Evolutionary conservation across 2,113 vertebrate species (phyloP), one percentile per base, ranked within the genome.

Genomic region (Calonectris borealis): DNA sequence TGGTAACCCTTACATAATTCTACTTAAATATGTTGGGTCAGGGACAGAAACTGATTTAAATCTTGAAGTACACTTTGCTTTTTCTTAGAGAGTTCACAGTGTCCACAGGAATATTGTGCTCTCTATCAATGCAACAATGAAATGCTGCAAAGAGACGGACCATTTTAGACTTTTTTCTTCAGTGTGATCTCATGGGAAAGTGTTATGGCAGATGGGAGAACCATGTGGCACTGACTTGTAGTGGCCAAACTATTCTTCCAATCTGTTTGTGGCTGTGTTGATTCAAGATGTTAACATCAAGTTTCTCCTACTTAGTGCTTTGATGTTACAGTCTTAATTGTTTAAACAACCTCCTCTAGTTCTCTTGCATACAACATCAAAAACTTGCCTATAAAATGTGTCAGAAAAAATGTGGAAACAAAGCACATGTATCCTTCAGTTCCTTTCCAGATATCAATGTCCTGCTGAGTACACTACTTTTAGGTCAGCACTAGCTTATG

Each of bases 151-250:
- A 62, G 69, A 58, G 32, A 65, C 44, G 44, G 62, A 76, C 51
- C 72, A 91, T 96, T 97, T 97, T 95, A 84, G 96, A 73, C 29
- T 65, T 90, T 92, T 88, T 71, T 96, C 71, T 93, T 89, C 58
- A 86, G 48, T 76, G 36, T 94, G 86, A 96, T 97, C 84, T 94
- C 62, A 57, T 42, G 42, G 61, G 70, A 91, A 94, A 97, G 52
- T 83, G 36, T 81, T 90, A 86, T 42, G 60, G 72, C 65, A 90
- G 69, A 77, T 88, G 83, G 34, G 48, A 96, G 80, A 88, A 34
- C 16, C 8, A 2, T 48, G 55, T 75, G 44, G 18, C 36, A 82
- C 32, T 64, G 32, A 34, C 32, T 31, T 40, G 18, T 27, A 61
- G 11, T 26, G 10, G 9, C 1, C 34, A 80, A 78, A 7, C 2